Base-by-base conservation (phyloP, 2,113 vertebrate genomes). In the Equus przewalskii region DNA sequence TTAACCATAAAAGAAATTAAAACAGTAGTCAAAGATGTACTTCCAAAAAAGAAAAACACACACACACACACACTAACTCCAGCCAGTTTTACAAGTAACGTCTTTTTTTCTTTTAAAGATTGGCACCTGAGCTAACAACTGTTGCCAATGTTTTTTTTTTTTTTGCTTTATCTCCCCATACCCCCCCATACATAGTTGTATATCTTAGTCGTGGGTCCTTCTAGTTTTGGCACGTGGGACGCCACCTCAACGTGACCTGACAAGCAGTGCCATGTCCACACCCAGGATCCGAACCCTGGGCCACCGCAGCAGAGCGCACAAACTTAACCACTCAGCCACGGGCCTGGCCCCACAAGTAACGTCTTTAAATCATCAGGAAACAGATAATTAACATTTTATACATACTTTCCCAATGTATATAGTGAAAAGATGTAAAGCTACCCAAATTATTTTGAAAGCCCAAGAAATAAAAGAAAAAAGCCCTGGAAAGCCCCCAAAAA, bases 311-410 rank as follows among this genome's bases (percentile, higher is more conserved):
- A 41, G 36, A 41, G 36, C 36, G 36, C 36, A 41, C 36, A 41
- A 41, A 41, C 36, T 41, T 41, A 41, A 41, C 36, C 36, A 41
- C 36, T 41, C 36, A 41, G 36, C 3, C 36, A 41, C 36, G 36
- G 36, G 36, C 36, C 36, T 3, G 3, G 36, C 36, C 36, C 36
- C 36, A 33, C 30, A 91, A 46, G n/a, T 64, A 88, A 88, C 33
- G 78, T 83, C 33, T 88, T 92, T 88, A 82, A 88, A 33, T 56
- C 18, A 65, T 81, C 12, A 78, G 62, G 28, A 95, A 79, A 54
- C 11, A 56, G 22, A 72, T 78, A 82, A 69, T 81, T 80, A 83
- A 88, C 51, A 70, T 62, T 96, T 75, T 91, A 89, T 44, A 76
- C 16, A 62, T 69, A 91, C 28, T 92, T 94, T 82, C 54, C 18